These are phyloP conservation scores for Avahi laniger DNA, from an alignment of 2,797 vertebrate genomes.

Conservation along the genomic window DNA sequence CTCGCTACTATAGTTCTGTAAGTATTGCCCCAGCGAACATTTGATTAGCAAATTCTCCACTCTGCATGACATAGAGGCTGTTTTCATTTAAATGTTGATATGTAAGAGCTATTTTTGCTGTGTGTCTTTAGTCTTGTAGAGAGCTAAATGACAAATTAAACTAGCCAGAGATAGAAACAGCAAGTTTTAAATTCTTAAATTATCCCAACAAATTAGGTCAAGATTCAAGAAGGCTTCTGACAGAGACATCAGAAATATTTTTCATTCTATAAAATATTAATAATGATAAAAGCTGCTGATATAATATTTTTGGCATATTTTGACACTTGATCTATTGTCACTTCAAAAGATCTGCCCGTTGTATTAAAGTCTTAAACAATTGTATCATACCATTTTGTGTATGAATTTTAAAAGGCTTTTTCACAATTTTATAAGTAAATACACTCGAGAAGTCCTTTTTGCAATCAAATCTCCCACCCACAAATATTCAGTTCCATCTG, in stretches of 20 bases:
- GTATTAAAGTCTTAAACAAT: constrained; percentile 68
- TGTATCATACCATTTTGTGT: constrained; percentile 59
- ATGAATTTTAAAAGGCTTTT: constrained; percentile 46
- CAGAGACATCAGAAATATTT: constrained; percentile 73
- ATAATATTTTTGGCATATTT: constrained; percentile 79
- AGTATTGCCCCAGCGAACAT: constrained; percentile 28
- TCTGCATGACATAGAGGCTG: constrained; percentile 40
- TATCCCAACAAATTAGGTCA: constrained; percentile 77
- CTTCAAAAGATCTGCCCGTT: constrained; percentile 67
- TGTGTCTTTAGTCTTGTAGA: constrained; percentile 74
- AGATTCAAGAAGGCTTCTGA: constrained; percentile 77
- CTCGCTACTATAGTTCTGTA: constrained; percentile 26
- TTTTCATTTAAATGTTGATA: constrained; percentile 73
- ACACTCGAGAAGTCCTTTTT: constrained; percentile 22
- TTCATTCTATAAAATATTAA: constrained; percentile 76
- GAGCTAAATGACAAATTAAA: constrained; percentile 75
- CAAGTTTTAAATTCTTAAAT: constrained; percentile 78
- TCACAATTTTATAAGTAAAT: background rate
- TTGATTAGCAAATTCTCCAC: constrained; percentile 55
- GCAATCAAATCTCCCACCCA: background rate
- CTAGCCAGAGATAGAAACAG: constrained; percentile 75
- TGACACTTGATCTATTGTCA: constrained; percentile 73
- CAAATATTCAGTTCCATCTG: background rate
- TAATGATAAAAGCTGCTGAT: constrained; percentile 63
- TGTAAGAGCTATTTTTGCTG: constrained; percentile 69